Base-by-base conservation (phyloP, 2,888 invertebrate genomes). In the Cristatella mucedo region DNA sequence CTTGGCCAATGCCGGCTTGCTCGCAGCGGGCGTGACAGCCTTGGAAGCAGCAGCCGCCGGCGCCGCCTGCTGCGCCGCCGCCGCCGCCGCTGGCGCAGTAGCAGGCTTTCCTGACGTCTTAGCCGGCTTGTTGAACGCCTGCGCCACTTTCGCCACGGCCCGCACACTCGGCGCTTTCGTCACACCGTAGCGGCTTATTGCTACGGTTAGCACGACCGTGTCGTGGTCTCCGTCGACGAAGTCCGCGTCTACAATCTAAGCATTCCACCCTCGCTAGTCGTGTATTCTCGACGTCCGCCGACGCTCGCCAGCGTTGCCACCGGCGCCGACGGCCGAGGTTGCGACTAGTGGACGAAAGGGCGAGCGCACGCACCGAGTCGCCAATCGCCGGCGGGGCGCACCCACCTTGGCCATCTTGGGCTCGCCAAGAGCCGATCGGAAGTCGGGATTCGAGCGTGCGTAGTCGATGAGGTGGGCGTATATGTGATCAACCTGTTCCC, bases 361-460 rank as follows among this genome's bases (percentile, higher is more conserved):
- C n/a, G n/a, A n/a, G n/a, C n/a, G n/a, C n/a, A n/a, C n/a, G n/a
- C n/a, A n/a, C n/a, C n/a, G n/a, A n/a, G n/a, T n/a, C n/a, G n/a
- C n/a, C n/a, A n/a, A n/a, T n/a, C n/a, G n/a, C n/a, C n/a, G n/a
- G n/a, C n/a, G n/a, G n/a, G 19, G 6, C 20, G 11, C n/a, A 16
- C 39, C 40, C 44, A 65, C 65, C 56, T 57, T 59, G 33, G 64
- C 65, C 29, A 66, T 53, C 43, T 55, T 55, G 11, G 61, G 60
- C 41, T 56, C 52, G 29, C 57, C 56, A 26, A 64, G 48, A 36
- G 47, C 46, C 3, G 48, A 48, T 41, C 58, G 45, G 44, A 67
- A 63, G 13, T 52, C 47, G 16, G 48, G 47, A 39, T 60, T 52
- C 7, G 47, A 48, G 42, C 57, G 56, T 13, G 59, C 56, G 41